Base-by-base conservation (phyloP, 1,140 invertebrate species). In the Drosophila bocqueti region DNA sequence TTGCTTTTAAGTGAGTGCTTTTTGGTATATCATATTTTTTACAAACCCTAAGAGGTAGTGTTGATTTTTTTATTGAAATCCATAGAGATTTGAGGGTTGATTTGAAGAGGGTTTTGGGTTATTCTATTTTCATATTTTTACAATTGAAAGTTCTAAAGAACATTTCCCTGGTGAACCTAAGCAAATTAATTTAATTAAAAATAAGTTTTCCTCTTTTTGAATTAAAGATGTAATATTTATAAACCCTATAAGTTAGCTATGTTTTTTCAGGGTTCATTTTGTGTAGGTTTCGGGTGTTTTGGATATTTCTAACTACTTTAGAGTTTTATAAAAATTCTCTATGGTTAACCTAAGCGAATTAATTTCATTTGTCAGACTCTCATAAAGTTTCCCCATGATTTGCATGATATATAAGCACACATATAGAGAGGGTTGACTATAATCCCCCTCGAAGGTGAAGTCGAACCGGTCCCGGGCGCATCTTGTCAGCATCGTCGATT, bases 401-500 rank as follows among this genome's bases (percentile, higher is more conserved):
- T 47, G 15, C 31, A 34, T 21, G 34, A 61, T 52, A 52, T 61
- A 24, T 34, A 11, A 8, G 1, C 11, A 1, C 7, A 40, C 13
- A 60, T 10, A 47, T 10, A 47, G 10, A 21, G 47, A 10, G 47
- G 49, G 49, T 29, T 50, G 26, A 11, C 15, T n/a, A 50, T 40
- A 63, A 66, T 66, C 29, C 63, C 58, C n/a, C 24, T 57, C 5
- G 21, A 36, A 46, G 34, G 11, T 16, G 38, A 13, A 24, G 52
- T 4, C 45, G 58, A 61, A 65, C 62, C 38, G 34, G 52, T 38
- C 36, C 57, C 29, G 36, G 15, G 31, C 8, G 62, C 29, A 63
- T 62, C 63, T 63, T 65, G 63, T 65, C 47, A 50, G 47, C 34
- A 16, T 58, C 61, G 57, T 65, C 63, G 63, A 65, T 65, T 65